These are phyloP conservation scores for Desmophyllum pertusum DNA, from an alignment of 92 coral and sea anemone genomes.

Conservation along the genomic window DNA sequence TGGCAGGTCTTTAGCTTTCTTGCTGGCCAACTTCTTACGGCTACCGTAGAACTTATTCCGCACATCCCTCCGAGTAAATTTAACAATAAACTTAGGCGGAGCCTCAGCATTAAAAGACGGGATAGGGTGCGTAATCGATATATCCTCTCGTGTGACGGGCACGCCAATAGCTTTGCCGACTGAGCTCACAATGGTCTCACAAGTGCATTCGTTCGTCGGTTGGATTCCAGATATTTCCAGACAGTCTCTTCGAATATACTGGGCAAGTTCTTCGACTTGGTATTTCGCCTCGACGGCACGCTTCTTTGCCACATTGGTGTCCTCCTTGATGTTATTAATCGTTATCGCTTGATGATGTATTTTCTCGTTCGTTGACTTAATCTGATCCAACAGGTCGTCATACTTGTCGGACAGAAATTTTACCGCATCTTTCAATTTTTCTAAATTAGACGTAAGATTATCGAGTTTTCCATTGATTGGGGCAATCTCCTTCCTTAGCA, in stretches of 20 bases:
- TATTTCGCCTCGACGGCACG: conserved; percentile 1
- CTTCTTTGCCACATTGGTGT: conserved; percentile 6
- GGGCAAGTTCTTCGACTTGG: conserved; percentile 43
- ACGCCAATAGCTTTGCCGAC: conserved; percentile 51
- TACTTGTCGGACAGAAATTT: conserved; percentile 30
- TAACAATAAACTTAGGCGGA: conserved; percentile 33
- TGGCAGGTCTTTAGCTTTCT: conserved; percentile 9
- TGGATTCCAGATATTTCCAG: conserved; percentile 45
- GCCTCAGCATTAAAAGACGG: conserved; percentile 22
- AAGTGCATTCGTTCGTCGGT: conserved; percentile 7
- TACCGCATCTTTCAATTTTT: not conserved
- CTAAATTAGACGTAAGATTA: conserved; percentile 18
- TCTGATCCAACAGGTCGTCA: conserved; percentile 35
- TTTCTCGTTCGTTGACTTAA: conserved; percentile 22
- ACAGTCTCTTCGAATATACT: conserved; percentile 46
- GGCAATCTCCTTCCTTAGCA: conserved; percentile 27
- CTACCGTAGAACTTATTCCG: conserved; percentile 18
- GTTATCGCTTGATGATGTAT: not conserved
- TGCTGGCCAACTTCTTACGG: conserved; percentile 12
- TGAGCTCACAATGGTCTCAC: conserved; percentile 37
- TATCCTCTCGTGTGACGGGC: conserved; percentile 8
- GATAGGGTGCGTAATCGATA: conserved; percentile 41
- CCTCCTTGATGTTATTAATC: not conserved
- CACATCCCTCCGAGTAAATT: conserved; percentile 31
- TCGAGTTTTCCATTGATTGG: conserved; percentile 28